These are phyloP conservation scores for Rhodeus uyekii DNA, from an alignment of 2,797 vertebrate genomes.

Conservation along the genomic window DNA sequence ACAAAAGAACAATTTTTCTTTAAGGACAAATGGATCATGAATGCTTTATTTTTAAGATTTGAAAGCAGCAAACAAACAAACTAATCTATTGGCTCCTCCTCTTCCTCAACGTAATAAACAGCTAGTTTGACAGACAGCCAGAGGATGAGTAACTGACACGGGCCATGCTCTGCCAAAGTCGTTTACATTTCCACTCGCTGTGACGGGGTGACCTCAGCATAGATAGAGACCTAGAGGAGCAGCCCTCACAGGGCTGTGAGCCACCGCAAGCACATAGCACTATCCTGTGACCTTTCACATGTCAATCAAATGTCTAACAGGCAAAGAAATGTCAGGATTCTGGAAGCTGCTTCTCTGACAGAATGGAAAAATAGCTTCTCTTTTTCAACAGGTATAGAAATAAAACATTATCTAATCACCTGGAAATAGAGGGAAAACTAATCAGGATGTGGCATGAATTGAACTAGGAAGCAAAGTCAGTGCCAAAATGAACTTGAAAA, in stretches of 20 bases:
- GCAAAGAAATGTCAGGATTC: conserved; percentile 64
- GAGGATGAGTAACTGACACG: conserved; percentile 33
- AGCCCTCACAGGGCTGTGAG: conserved; percentile 20
- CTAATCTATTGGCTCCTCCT: neutral
- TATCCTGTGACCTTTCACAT: conserved; percentile 79
- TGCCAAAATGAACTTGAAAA: too few species aligned
- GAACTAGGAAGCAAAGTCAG: too few species aligned
- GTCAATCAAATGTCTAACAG: conserved; percentile 77
- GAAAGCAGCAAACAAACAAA: neutral
- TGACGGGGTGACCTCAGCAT: conserved; percentile 50
- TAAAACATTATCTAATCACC: conserved; percentile 4
- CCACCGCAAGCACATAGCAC: neutral
- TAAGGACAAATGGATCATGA: neutral
- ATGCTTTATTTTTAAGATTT: neutral
- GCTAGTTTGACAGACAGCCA: conserved; percentile 13
- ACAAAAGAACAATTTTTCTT: neutral
- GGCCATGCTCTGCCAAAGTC: conserved; percentile 23
- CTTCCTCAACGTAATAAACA: neutral
- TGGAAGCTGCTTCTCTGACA: conserved; percentile 56
- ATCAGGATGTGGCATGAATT: conserved; percentile 2
- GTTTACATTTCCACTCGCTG: conserved; percentile 45
- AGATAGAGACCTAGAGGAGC: conserved; percentile 39
- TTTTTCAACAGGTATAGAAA: neutral
- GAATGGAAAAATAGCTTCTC: neutral
- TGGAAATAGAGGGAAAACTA: conserved; percentile 18